These are phyloP conservation scores for Tenthredo amoena DNA, from an alignment of 2,888 invertebrate species.

Conservation along the genomic window DNA sequence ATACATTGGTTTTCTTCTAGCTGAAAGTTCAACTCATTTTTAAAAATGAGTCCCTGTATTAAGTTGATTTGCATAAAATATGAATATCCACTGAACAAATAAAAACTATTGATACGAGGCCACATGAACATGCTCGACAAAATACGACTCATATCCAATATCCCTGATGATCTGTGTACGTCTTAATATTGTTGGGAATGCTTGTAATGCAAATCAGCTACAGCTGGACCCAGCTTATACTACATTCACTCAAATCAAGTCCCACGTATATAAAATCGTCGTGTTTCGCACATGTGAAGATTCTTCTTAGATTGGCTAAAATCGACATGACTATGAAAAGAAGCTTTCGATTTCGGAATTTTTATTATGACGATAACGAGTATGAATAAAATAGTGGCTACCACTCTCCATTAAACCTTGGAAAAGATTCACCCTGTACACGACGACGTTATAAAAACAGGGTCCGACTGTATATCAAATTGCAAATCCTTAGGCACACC, in stretches of 20 bases:
- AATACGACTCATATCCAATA: background rate
- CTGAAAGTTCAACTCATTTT: background rate
- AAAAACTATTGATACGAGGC: background rate
- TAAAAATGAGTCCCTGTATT: background rate
- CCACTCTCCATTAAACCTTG: no score
- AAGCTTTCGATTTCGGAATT: background rate
- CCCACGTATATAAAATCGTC: background rate
- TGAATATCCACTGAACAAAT: background rate
- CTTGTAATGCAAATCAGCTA: background rate
- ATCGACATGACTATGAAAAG: background rate
- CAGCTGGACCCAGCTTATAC: background rate
- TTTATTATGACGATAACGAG: background rate
- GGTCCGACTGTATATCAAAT: background rate
- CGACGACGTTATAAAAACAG: slow-evolving; percentile 49
- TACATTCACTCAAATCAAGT: background rate
- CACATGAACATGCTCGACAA: background rate
- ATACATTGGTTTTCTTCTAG: background rate
- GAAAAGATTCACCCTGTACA: background rate
- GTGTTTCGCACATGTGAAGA: background rate
- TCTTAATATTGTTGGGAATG: background rate
- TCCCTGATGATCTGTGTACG: no score
- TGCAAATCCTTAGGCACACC: slow-evolving; percentile 60
- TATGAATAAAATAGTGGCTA: no score
- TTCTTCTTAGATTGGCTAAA: background rate
- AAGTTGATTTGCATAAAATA: background rate